Evolutionary conservation across 2,797 vertebrate genomes (phyloP).

Genomic region (Ptychadena robeensis): DNA sequence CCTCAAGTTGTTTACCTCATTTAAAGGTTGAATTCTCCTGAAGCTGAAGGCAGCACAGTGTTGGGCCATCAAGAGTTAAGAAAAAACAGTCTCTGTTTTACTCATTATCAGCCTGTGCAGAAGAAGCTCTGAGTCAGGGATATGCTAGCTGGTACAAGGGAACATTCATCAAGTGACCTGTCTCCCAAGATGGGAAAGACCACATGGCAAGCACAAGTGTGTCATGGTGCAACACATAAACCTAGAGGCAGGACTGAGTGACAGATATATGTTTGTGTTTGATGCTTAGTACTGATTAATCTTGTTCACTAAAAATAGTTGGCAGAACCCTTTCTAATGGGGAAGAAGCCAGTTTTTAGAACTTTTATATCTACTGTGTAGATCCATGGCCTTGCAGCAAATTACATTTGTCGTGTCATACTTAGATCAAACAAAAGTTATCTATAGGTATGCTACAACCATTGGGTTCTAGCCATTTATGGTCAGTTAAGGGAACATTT

Average conservation of each 20-base stretch:
- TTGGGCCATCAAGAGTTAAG: slow-evolving; percentile 15
- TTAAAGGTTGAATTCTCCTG: not conserved
- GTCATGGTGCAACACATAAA: not conserved
- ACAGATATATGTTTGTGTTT: not conserved
- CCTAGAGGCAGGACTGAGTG: not conserved
- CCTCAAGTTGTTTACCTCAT: not conserved
- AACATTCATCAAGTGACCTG: slow-evolving; percentile 15
- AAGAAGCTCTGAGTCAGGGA: slow-evolving; percentile 32
- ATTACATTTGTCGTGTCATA: not conserved
- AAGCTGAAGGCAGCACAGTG: not conserved
- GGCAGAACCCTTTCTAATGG: not conserved
- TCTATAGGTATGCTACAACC: not conserved
- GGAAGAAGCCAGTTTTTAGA: not conserved
- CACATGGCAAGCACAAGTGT: slow-evolving; percentile 31
- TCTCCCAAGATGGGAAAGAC: not conserved
- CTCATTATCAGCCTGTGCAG: slow-evolving; percentile 27
- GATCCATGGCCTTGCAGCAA: too few species aligned
- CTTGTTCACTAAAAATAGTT: not conserved
- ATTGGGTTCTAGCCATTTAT: not conserved
- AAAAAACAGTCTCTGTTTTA: slow-evolving; percentile 12
- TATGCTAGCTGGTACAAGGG: slow-evolving; percentile 24
- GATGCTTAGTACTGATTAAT: not conserved
- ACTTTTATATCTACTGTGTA: not conserved
- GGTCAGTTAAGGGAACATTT: not conserved
- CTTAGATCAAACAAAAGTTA: not conserved